Conservation (phyloP, 1,140 invertebrate species). For the Streblospio benedicti region DNA sequence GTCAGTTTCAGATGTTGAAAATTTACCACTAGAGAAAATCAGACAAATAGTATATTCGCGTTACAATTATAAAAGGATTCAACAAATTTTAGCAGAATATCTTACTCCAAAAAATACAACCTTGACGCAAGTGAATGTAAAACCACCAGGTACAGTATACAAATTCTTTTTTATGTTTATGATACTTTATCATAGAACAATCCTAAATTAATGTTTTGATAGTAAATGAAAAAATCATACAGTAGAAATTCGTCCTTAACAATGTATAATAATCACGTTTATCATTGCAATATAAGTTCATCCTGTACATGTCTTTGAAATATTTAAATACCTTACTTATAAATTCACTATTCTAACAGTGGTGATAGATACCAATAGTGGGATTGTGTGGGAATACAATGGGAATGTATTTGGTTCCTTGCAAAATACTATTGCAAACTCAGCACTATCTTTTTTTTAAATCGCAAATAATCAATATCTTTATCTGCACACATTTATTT, state of each 20-base stretch:
- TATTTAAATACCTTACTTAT: no score
- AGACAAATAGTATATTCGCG: constrained; percentile 31
- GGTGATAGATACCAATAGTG: background rate
- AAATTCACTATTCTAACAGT: no score
- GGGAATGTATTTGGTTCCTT: background rate
- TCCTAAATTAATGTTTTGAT: background rate
- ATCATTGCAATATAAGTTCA: no score
- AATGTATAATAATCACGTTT: background rate
- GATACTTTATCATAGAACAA: background rate
- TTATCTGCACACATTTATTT: no score
- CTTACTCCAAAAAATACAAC: background rate
- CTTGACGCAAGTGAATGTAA: background rate
- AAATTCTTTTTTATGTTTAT: background rate
- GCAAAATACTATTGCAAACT: no score
- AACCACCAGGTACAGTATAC: background rate
- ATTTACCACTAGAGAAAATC: constrained; percentile 27
- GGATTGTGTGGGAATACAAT: background rate
- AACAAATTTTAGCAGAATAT: constrained; percentile 30
- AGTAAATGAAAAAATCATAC: background rate
- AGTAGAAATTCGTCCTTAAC: background rate
- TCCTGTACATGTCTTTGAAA: no score
- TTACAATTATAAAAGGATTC: constrained; percentile 40
- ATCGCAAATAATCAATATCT: no score
- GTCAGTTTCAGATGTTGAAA: constrained; percentile 25
- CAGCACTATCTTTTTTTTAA: no score